These are phyloP conservation scores for Maniola hyperantus DNA, from an alignment of 2,888 invertebrate genomes.

Conservation along the genomic window DNA sequence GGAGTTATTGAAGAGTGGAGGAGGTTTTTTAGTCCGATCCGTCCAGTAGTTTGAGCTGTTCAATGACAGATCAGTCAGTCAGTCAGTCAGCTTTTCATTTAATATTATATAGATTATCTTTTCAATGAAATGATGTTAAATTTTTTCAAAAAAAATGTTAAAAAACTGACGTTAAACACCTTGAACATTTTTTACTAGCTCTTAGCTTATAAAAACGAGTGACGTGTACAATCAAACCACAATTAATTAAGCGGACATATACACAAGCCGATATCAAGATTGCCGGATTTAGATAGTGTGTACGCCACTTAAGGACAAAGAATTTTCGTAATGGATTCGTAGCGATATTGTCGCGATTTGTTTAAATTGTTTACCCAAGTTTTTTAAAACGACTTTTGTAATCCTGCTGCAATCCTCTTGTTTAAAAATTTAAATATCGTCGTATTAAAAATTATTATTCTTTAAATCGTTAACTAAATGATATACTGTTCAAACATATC, in stretches of 20 bases:
- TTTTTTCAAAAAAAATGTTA: not conserved
- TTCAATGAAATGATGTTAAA: no score
- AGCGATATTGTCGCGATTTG: constrained; percentile 26
- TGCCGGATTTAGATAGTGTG: constrained; percentile 30
- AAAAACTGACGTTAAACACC: not conserved
- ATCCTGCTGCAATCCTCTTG: not conserved
- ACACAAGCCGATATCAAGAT: constrained; percentile 43
- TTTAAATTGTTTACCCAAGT: constrained; percentile 14
- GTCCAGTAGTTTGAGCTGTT: no score
- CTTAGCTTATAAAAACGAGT: constrained; percentile 44
- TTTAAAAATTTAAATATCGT: not conserved
- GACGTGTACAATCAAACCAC: constrained; percentile 62
- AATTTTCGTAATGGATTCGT: constrained; percentile 27
- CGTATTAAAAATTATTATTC: no score
- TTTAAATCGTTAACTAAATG: no score
- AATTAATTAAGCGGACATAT: constrained; percentile 63
- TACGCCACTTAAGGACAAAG: constrained; percentile 23
- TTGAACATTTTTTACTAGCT: not conserved
- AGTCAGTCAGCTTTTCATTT: no score
- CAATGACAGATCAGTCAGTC: no score
- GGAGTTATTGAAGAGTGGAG: no score
- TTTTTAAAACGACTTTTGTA: not conserved
- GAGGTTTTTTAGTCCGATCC: no score
- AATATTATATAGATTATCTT: no score
- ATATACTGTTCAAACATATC: no score